A percentile compares a stretch with the other conserved stretches of the same genome.
Evolutionary conservation across 2,797 vertebrate species (phyloP).

Genomic region (Tokudaia tokunoshimensis): DNA sequence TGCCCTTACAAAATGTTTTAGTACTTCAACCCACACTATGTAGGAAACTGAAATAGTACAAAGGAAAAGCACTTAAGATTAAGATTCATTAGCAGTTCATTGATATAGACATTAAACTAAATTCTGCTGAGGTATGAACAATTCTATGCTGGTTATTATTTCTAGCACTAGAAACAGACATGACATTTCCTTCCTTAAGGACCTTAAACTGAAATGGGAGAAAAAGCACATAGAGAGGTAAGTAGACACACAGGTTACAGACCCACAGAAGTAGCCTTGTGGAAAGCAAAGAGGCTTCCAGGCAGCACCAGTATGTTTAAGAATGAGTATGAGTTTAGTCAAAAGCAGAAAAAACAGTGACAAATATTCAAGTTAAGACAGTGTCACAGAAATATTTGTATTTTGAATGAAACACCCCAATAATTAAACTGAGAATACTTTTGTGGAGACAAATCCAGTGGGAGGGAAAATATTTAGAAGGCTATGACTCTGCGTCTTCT

Average conservation of each 20-base stretch:
- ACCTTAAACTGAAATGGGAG: slow-evolving; percentile 34
- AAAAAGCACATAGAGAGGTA: slow-evolving; percentile 35
- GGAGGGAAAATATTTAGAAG: slow-evolving; percentile 32
- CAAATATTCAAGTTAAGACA: slow-evolving; percentile 35
- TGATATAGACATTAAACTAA: slow-evolving; percentile 52
- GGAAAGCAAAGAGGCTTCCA: slow-evolving; percentile 39
- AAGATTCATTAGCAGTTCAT: slow-evolving; percentile 12
- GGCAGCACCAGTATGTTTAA: slow-evolving; percentile 3
- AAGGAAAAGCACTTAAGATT: neutral
- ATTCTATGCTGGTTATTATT: slow-evolving; percentile 24
- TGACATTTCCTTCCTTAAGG: slow-evolving; percentile 25
- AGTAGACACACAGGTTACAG: neutral
- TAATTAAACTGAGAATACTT: slow-evolving; percentile 27
- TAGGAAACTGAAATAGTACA: slow-evolving; percentile 61
- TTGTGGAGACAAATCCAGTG: slow-evolving; percentile 44
- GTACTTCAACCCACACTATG: slow-evolving; percentile 28
- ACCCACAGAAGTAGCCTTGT: neutral
- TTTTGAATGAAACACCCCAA: slow-evolving; percentile 52
- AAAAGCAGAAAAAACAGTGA: slow-evolving; percentile 57
- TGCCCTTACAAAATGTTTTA: slow-evolving; percentile 20
- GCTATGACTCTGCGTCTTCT: slow-evolving; percentile 42
- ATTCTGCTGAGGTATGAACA: neutral
- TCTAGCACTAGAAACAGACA: slow-evolving; percentile 43
- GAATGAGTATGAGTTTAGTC: slow-evolving; percentile 29
- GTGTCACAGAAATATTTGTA: slow-evolving; percentile 40